A percentile compares a stretch with the other conserved stretches of the same genome.
These are phyloP conservation scores for Labrus mixtus DNA, from an alignment of 2,113 vertebrate genomes.

Conservation along the genomic window DNA sequence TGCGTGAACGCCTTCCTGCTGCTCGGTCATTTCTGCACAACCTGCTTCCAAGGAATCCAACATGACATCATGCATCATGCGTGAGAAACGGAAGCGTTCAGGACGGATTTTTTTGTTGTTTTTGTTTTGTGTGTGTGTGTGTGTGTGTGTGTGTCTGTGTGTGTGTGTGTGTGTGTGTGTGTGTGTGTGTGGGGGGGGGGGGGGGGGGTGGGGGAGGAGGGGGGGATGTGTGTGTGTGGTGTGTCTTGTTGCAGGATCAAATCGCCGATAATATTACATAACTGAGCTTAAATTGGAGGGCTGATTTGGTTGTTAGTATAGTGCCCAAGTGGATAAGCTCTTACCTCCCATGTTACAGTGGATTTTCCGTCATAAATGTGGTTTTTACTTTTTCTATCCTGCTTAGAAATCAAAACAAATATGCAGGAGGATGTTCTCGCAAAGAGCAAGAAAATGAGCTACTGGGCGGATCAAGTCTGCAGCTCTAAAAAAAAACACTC, in stretches of 20 bases:
- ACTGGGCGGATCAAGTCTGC: conserved; percentile 11
- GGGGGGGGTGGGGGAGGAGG: no score
- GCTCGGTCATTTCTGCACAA: conserved; percentile 39
- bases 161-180: no score
- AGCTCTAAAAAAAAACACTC: neutral
- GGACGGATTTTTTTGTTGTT: conserved; percentile 11
- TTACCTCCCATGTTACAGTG: conserved; percentile 19
- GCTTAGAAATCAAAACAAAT: neutral
- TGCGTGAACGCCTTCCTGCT: conserved; percentile 11
- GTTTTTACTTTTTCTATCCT: neutral
- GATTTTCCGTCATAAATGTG: neutral
- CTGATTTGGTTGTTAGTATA: conserved; percentile 32
- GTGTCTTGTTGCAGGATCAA: conserved; percentile 35
- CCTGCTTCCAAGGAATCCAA: conserved; percentile 46
- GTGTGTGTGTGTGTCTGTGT: no score
- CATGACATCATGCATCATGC: conserved; percentile 78
- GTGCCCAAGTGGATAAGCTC: conserved; percentile 48
- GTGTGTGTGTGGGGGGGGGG: no score
- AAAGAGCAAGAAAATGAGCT: neutral
- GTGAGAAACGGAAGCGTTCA: conserved; percentile 26
- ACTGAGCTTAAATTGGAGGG: conserved; percentile 57
- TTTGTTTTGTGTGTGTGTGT: no score
- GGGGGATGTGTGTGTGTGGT: neutral
- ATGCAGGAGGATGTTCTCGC: neutral
- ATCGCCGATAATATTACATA: conserved; percentile 75